These are phyloP conservation scores for Anastrepha obliqua DNA, from an alignment of 1,140 invertebrate species.

Conservation along the genomic window DNA sequence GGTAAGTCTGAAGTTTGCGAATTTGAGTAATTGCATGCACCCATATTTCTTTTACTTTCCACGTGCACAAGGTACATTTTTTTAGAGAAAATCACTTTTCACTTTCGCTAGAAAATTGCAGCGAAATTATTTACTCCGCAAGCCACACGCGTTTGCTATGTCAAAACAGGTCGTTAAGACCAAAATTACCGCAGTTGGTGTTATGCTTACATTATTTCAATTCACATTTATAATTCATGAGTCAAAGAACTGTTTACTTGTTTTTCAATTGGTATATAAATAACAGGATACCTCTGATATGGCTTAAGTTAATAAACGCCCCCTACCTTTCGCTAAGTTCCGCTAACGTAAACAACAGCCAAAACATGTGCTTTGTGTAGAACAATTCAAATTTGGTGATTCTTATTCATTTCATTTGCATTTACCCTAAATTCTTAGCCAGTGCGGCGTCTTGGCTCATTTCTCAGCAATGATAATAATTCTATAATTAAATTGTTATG, in stretches of 20 bases:
- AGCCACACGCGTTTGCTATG: background rate
- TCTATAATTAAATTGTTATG: conserved; percentile 24
- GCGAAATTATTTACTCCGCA: background rate
- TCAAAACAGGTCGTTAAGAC: conserved; percentile 4
- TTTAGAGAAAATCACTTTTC: background rate
- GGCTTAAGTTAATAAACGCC: background rate
- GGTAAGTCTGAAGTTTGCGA: background rate
- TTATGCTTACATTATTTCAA: background rate
- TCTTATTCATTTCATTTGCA: background rate
- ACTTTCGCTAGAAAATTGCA: background rate
- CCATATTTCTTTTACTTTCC: background rate
- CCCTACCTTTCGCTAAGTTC: background rate
- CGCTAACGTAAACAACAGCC: background rate
- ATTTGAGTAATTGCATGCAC: background rate
- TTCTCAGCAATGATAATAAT: conserved; percentile 16
- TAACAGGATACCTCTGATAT: background rate
- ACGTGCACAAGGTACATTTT: too few relatives aligned
- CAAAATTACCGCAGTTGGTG: background rate
- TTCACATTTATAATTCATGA: background rate
- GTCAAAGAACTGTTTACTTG: too few relatives aligned
- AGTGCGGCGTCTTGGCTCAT: background rate
- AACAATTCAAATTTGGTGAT: background rate
- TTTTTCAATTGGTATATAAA: background rate
- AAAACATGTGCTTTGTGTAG: background rate
- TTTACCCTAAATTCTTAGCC: background rate